Conservation (phyloP, 2,797 vertebrate genomes). For the Agapornis canus region DNA sequence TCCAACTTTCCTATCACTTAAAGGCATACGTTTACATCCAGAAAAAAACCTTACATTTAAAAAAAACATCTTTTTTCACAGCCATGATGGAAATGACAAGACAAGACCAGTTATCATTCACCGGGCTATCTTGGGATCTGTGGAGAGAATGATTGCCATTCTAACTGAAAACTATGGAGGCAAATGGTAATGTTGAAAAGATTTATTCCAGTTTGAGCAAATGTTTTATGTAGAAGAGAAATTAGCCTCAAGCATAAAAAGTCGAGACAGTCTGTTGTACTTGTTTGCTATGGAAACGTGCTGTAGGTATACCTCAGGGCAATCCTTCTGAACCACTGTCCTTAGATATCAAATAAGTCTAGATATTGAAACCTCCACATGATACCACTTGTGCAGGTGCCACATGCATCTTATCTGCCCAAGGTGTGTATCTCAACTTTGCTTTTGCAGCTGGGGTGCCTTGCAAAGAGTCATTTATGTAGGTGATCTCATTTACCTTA, state of each 20-base stretch:
- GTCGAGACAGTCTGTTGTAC: not conserved
- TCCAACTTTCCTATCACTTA: not conserved
- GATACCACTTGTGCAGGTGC: not conserved
- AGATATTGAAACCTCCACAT: not conserved
- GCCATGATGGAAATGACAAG: constrained; percentile 94
- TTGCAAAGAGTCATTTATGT: not conserved
- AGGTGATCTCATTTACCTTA: not conserved
- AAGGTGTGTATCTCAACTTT: not conserved
- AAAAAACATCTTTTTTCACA: constrained; percentile 55
- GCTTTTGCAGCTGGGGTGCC: not conserved
- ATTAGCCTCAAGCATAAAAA: not conserved
- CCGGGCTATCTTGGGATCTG: constrained; percentile 94
- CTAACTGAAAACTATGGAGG: constrained; percentile 96
- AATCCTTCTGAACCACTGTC: not conserved
- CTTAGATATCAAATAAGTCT: not conserved
- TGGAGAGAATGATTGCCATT: constrained; percentile 98
- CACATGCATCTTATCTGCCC: not conserved
- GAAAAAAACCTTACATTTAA: not conserved
- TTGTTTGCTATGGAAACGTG: not conserved
- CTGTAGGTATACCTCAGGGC: not conserved
- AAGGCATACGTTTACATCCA: not conserved
- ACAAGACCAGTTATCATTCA: constrained; percentile 96
- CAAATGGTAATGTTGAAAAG: constrained; percentile 86
- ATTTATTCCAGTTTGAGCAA: not conserved
- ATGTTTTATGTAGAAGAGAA: not conserved